A percentile compares a stretch with the other conserved stretches of the same genome.
Conservation (phyloP, 2,888 invertebrate species). For the Acleris sparsana region DNA sequence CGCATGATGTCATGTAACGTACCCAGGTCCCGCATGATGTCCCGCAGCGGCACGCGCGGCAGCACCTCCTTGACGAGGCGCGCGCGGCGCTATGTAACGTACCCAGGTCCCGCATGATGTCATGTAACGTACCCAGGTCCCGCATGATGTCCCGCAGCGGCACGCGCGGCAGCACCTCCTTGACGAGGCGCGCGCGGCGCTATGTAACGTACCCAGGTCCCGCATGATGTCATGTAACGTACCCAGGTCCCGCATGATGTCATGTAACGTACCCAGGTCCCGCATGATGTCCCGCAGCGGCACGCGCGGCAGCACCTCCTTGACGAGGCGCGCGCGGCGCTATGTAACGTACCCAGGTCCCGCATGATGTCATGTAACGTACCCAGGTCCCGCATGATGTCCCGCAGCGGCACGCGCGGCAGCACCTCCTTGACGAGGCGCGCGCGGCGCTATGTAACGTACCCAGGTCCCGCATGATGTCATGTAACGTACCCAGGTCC, state of each 20-base stretch:
- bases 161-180: conserved; percentile 91
- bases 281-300: conserved; percentile 87
- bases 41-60: conserved; percentile 88
- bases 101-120: conserved; percentile 89
- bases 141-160: conserved; percentile 87
- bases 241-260: conserved; percentile 89
- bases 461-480: conserved; percentile 89
- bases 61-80: conserved; percentile 90
- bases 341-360: conserved; percentile 87
- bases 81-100: conserved; percentile 84
- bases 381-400: conserved; percentile 89
- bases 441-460: conserved; percentile 84
- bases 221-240: conserved; percentile 84
- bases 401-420: conserved; percentile 88
- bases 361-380: conserved; percentile 84
- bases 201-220: conserved; percentile 87
- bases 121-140: conserved; percentile 87
- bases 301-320: conserved; percentile 91
- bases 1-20: conserved; percentile 84
- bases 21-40: conserved; percentile 89
- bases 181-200: conserved; percentile 88
- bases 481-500: conserved; percentile 87
- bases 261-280: conserved; percentile 87
- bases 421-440: conserved; percentile 90
- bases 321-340: conserved; percentile 88